Evolutionary conservation across 2,113 vertebrate genomes (phyloP).

Genomic region (Scopus umbretta): DNA sequence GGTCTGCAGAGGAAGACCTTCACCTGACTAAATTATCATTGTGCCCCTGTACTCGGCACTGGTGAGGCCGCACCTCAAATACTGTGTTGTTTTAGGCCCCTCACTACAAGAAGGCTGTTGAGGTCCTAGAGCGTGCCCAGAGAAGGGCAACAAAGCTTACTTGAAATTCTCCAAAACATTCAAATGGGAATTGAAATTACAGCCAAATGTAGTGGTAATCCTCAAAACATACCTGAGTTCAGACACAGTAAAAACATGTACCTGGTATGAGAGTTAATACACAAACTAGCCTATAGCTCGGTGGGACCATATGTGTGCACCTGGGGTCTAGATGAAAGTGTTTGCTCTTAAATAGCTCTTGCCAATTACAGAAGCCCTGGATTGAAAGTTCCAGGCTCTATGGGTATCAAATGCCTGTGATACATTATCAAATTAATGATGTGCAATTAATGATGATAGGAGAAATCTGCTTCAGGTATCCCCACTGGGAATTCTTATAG

Average conservation of each 20-base stretch:
- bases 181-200: not conserved
- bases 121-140: no score
- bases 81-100: no score
- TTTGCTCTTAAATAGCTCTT: not conserved
- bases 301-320: not conserved
- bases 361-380: not conserved
- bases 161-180: not conserved
- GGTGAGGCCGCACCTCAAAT: no score
- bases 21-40: no score
- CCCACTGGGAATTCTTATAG: not conserved
- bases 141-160: no score
- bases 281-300: not conserved
- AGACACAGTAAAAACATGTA: not conserved
- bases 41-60: no score
- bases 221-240: not conserved
- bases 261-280: not conserved
- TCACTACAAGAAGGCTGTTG: no score
- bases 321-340: not conserved
- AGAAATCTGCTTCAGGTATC: not conserved
- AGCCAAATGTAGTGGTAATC: not conserved
- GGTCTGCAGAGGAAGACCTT: no score
- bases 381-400: not conserved
- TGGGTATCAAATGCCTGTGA: not conserved
- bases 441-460: not conserved
- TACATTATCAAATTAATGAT: conserved; percentile 34